A percentile compares a stretch with the other conserved stretches of the same genome.
Conservation (phyloP, 2,113 vertebrate species). For the Probosciger aterrimus region DNA sequence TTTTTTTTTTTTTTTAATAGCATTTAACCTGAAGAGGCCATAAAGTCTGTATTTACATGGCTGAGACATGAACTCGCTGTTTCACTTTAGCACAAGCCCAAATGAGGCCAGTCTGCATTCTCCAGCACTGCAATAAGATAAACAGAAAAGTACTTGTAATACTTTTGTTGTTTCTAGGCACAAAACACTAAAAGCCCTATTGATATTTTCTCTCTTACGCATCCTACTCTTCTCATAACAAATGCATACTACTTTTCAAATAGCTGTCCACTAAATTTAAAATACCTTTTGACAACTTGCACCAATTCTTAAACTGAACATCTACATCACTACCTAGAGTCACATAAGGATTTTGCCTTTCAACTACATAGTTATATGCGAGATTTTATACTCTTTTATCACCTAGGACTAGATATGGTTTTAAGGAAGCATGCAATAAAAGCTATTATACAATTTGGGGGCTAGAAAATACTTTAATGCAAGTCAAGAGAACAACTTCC, state of each 20-base stretch:
- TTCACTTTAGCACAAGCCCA: not conserved
- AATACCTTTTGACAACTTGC: not conserved
- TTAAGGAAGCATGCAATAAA: not conserved
- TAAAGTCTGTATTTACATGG: not conserved
- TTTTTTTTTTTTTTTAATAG: not conserved
- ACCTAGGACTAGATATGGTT: not conserved
- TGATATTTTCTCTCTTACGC: not conserved
- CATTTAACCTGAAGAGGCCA: not conserved
- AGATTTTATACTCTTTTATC: not conserved
- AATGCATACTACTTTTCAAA: not conserved
- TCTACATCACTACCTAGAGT: not conserved
- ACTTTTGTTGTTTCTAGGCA: not conserved
- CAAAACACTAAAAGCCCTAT: not conserved
- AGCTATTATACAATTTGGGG: not conserved
- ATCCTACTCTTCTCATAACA: not conserved
- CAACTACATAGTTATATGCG: not conserved
- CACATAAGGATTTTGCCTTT: not conserved
- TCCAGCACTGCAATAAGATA: not conserved
- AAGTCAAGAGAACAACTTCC: not conserved
- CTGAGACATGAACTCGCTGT: not conserved
- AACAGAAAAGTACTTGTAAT: not conserved
- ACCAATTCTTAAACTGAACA: not conserved
- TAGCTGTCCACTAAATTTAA: not conserved
- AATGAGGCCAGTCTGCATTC: not conserved
- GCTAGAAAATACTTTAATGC: not conserved